A percentile compares a stretch with the other conserved stretches of the same genome.
Evolutionary conservation across 2,113 vertebrate genomes (phyloP).

Genomic region (Morone chrysops): DNA sequence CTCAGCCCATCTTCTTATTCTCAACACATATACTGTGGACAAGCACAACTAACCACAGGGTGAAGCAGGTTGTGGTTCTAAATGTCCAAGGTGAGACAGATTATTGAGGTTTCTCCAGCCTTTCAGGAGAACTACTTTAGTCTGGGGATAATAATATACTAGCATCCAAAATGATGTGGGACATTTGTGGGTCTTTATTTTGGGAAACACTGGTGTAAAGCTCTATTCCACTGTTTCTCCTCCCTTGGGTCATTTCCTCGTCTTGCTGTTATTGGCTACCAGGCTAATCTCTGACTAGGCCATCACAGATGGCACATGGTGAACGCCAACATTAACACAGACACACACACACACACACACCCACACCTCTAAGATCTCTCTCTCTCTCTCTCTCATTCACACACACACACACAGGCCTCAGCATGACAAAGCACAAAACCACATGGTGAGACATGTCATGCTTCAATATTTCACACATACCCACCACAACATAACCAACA

Average conservation of each 20-base stretch:
- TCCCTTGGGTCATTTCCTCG: slow-evolving; percentile 63
- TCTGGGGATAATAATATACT: neutral
- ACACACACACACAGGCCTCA: slow-evolving; percentile 13
- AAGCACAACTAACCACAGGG: neutral
- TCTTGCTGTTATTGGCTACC: slow-evolving; percentile 73
- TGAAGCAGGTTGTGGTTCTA: neutral
- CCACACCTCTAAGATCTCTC: slow-evolving; percentile 15
- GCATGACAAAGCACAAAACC: slow-evolving; percentile 47
- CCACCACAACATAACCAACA: neutral
- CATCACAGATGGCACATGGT: slow-evolving; percentile 72
- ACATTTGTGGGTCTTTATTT: neutral
- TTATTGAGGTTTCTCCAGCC: neutral
- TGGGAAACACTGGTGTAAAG: slow-evolving; percentile 26
- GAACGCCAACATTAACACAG: slow-evolving; percentile 57
- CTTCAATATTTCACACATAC: slow-evolving; percentile 16
- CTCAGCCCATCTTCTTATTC: no score
- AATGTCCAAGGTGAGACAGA: slow-evolving; percentile 7
- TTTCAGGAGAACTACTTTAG: slow-evolving; percentile 1
- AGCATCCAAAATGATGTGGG: neutral
- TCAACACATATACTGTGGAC: neutral
- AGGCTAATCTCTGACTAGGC: slow-evolving; percentile 65
- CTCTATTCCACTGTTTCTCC: slow-evolving; percentile 21
- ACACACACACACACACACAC: slow-evolving; percentile 11
- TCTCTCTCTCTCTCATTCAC: no score
- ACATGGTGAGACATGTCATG: slow-evolving; percentile 39